Base-by-base conservation (phyloP, 2,888 invertebrate species). In the Erebia aethiops region DNA sequence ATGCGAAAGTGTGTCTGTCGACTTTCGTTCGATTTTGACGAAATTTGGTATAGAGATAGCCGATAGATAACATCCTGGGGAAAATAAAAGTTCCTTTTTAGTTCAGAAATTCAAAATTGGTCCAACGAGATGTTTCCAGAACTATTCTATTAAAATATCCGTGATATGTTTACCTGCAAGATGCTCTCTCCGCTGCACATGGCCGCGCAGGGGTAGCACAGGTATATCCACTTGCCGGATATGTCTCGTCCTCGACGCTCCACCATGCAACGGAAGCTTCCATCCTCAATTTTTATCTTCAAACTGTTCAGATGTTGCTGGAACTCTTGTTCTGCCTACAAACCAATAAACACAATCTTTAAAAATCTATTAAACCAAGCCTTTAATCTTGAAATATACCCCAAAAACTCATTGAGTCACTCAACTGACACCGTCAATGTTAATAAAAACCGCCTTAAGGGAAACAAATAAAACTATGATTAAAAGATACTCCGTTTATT, bases 201-300 rank as follows among this genome's bases (percentile, higher is more conserved):
- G 3, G 94, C 94, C 2, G 91, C 92, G 78, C 94, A 94, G 5
- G 94, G 92, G 78, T 88, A 94, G 83, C 94, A 94, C 74, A 92
- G 79, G 77, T 94, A 94, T 63, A 89, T 87, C 89, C 92, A 94
- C 71, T 90, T 87, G 73, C 92, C 89, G 11, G 89, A 84, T 9
- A 87, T 80, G 76, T 94, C 92, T 7, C 93, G 87, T 3, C 85
- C 87, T 61, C 87, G 88, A 51, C 93, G 81, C 77, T 94, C 91
- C 82, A 94, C 93, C 88, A 94, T 93, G 70, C 86, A 80, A 51
- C 91, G 87, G 49, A 79, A 75, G 63, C 77, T 83, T 41, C 90
- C 94, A 91, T 94, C 89, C 7, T 93, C 92, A 11, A 92, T 80
- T 69, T 83, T 84, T 79, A 94, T 85, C 87, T 92, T 90, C 83